Percentiles rank a stretch among this genome's conserved stretches.
These are phyloP conservation scores for Megathymus violae DNA, from an alignment of 1,140 invertebrate species.

Conservation along the genomic window DNA sequence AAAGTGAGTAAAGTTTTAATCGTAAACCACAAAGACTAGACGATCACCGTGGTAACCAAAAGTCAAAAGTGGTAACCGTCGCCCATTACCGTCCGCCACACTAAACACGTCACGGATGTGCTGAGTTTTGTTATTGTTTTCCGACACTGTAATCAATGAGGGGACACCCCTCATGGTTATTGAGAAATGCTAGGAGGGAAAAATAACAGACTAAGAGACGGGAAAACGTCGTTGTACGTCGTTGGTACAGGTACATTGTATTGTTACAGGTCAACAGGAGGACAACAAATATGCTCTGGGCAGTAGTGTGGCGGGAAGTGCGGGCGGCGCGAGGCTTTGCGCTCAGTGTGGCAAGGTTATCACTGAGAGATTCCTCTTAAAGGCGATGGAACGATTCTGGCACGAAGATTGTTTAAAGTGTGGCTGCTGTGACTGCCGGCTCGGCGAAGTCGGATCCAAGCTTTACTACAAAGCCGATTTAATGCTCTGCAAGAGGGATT, in stretches of 20 bases:
- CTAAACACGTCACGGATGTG: too few relatives aligned
- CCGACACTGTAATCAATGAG: too few relatives aligned
- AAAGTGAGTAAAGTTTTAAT: too few relatives aligned
- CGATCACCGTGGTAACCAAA: too few relatives aligned
- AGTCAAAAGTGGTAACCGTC: too few relatives aligned
- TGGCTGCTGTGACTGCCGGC: constrained; percentile 95
- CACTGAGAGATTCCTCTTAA: constrained; percentile 90
- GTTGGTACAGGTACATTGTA: not conserved
- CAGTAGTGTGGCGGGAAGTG: constrained; percentile 65
- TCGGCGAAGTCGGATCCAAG: constrained; percentile 96
- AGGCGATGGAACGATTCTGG: constrained; percentile 95
- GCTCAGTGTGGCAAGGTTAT: constrained; percentile 91
- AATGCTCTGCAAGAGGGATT: constrained; percentile 96
- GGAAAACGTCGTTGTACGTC: too few relatives aligned
- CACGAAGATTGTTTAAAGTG: constrained; percentile 98
- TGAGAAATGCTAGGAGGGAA: too few relatives aligned
- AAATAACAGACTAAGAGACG: too few relatives aligned
- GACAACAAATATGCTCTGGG: constrained; percentile 76
- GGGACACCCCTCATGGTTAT: too few relatives aligned
- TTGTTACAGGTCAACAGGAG: constrained; percentile 72
- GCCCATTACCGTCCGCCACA: too few relatives aligned
- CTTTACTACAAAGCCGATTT: constrained; percentile 96
- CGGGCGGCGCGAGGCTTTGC: constrained; percentile 85
- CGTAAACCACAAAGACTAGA: too few relatives aligned
- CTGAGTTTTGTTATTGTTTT: too few relatives aligned